Conservation (phyloP, 2,888 invertebrate genomes). For the Himalopsyche tibetana region DNA sequence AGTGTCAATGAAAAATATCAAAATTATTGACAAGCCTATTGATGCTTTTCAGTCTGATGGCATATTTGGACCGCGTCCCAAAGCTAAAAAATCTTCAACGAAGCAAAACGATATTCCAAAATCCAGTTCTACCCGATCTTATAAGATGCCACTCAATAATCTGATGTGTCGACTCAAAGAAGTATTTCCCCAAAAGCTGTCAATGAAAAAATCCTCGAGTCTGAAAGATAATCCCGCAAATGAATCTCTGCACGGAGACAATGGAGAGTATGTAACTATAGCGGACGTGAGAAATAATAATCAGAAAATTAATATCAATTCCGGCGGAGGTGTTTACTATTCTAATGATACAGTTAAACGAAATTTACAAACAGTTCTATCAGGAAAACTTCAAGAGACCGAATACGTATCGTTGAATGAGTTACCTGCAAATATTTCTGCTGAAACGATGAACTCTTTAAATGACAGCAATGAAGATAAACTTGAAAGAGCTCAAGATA, state of each 20-base stretch:
- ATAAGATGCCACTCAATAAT: slow-evolving; percentile 81
- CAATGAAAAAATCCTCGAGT: slow-evolving; percentile 75
- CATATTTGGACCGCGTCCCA: slow-evolving; percentile 51
- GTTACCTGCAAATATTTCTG: slow-evolving; percentile 76
- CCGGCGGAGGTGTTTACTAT: slow-evolving; percentile 76
- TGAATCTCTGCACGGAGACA: slow-evolving; percentile 77
- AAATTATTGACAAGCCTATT: slow-evolving; percentile 39
- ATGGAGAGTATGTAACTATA: slow-evolving; percentile 91
- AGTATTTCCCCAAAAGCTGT: slow-evolving; percentile 77
- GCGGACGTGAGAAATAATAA: slow-evolving; percentile 89
- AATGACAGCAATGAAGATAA: slow-evolving; percentile 47
- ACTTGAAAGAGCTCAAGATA: slow-evolving; percentile 71
- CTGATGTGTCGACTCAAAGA: slow-evolving; percentile 85
- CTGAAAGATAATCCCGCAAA: slow-evolving; percentile 73
- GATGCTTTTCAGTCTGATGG: slow-evolving; percentile 51
- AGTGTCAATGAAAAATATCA: slow-evolving; percentile 53
- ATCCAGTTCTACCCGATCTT: slow-evolving; percentile 67
- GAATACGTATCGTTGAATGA: slow-evolving; percentile 91
- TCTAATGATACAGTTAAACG: slow-evolving; percentile 83
- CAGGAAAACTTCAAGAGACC: slow-evolving; percentile 80
- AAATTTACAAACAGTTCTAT: slow-evolving; percentile 78
- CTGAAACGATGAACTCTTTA: slow-evolving; percentile 61
- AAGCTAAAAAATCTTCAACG: slow-evolving; percentile 66
- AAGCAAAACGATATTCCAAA: slow-evolving; percentile 68
- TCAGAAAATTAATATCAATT: slow-evolving; percentile 76